A percentile compares a stretch with the other conserved stretches of the same genome.
Conservation (phyloP, 2,797 vertebrate species). For the Glyptemys insculpta region DNA sequence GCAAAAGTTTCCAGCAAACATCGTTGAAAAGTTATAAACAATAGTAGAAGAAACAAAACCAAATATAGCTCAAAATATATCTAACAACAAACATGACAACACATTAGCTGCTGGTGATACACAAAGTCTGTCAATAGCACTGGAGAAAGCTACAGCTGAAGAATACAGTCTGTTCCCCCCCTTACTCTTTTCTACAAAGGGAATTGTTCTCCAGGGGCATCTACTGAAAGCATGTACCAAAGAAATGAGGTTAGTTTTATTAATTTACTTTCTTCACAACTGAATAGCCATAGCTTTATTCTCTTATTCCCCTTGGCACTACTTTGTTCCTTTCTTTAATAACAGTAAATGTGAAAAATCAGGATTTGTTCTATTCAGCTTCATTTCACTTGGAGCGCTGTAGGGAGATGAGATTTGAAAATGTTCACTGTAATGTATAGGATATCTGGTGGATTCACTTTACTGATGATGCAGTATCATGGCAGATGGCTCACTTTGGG, state of each 20-base stretch:
- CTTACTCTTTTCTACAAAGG: conserved; percentile 51
- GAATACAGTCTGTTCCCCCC: not conserved
- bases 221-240: conserved; percentile 73
- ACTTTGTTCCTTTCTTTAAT: conserved; percentile 82
- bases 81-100: conserved; percentile 14
- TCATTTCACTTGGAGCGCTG: conserved; percentile 79
- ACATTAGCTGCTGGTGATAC: conserved; percentile 30
- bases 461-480: conserved; percentile 70
- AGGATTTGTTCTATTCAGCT: conserved; percentile 82
- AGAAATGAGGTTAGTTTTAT: conserved; percentile 83
- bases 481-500: conserved; percentile 64
- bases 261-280: conserved; percentile 86
- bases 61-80: not conserved
- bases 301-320: conserved; percentile 78
- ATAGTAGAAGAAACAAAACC: not conserved
- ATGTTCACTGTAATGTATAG: conserved; percentile 69
- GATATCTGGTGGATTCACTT: conserved; percentile 72
- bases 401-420: conserved; percentile 79
- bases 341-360: conserved; percentile 82
- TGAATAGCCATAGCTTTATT: conserved; percentile 79
- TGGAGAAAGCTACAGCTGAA: conserved; percentile 15
- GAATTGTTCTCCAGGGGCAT: conserved; percentile 75
- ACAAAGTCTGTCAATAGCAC: conserved; percentile 36
- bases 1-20: conserved; percentile 20
- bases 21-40: not conserved